Evolutionary conservation across 2,113 vertebrate species (phyloP).

Genomic region (Dipodomys ordii): DNA sequence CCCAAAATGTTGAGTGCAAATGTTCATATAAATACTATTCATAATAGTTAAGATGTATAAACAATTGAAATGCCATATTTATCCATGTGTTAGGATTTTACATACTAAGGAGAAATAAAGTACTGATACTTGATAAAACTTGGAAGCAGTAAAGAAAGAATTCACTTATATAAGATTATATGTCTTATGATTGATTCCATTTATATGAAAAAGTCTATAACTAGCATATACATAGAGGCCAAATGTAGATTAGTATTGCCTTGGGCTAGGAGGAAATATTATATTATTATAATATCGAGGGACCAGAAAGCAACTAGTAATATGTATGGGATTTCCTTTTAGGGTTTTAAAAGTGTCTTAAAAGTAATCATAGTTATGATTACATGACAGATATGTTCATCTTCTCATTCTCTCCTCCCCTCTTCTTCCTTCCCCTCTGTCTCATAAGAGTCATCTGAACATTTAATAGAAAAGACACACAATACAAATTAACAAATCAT

Average conservation of each 20-base stretch:
- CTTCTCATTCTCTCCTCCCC: neutral
- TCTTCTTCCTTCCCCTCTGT: neutral
- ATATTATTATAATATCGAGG: too few relatives aligned
- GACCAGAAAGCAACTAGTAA: neutral
- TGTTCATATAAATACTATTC: neutral
- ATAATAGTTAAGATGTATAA: slow-evolving; percentile 27
- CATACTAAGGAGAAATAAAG: neutral
- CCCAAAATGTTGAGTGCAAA: neutral
- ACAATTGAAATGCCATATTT: neutral
- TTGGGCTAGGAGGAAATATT: too few relatives aligned
- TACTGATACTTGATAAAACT: neutral
- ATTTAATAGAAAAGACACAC: neutral
- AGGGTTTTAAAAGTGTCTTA: neutral
- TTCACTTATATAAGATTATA: neutral
- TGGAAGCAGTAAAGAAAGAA: neutral
- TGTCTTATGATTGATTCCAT: neutral
- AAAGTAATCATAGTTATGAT: neutral
- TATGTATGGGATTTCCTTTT: neutral
- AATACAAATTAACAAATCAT: neutral
- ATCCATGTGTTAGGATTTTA: neutral
- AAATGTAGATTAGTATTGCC: neutral
- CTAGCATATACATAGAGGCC: too few relatives aligned
- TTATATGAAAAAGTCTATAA: neutral
- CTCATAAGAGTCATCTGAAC: neutral
- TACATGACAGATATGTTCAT: neutral